These are phyloP conservation scores for Drosophila melanosoma DNA, from an alignment of 2,888 invertebrate genomes.

Conservation along the genomic window DNA sequence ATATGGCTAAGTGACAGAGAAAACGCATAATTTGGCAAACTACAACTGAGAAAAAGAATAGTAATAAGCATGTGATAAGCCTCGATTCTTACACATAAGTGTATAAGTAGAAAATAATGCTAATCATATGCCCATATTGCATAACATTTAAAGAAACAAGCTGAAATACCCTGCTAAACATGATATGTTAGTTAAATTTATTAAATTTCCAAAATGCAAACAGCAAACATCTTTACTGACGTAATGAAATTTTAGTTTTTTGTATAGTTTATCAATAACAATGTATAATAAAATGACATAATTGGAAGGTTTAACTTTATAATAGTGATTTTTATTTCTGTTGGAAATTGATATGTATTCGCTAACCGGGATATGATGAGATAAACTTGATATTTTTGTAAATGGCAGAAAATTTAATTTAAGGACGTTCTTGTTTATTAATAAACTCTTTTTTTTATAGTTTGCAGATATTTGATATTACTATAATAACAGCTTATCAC, in stretches of 20 bases:
- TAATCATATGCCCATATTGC: neutral
- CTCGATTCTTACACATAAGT: neutral
- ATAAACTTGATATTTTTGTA: neutral
- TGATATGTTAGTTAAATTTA: neutral
- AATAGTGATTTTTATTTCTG: neutral
- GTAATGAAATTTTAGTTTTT: neutral
- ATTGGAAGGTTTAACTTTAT: neutral
- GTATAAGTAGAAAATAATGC: neutral
- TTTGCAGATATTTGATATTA: neutral
- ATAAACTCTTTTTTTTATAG: neutral
- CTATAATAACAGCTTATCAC: neutral
- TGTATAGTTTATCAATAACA: neutral
- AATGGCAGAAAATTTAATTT: neutral
- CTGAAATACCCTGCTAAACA: neutral
- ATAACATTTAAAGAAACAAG: neutral
- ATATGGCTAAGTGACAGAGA: neutral
- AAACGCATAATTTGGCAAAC: conserved; percentile 12
- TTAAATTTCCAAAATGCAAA: neutral
- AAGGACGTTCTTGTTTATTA: neutral
- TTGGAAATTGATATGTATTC: neutral
- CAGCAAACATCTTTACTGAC: neutral
- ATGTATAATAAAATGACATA: neutral
- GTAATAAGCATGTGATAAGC: conserved; percentile 15
- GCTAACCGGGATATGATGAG: neutral
- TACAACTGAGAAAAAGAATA: neutral